Evolutionary conservation across 2,113 vertebrate species (phyloP).

Genomic region (Sapajus apella): DNA sequence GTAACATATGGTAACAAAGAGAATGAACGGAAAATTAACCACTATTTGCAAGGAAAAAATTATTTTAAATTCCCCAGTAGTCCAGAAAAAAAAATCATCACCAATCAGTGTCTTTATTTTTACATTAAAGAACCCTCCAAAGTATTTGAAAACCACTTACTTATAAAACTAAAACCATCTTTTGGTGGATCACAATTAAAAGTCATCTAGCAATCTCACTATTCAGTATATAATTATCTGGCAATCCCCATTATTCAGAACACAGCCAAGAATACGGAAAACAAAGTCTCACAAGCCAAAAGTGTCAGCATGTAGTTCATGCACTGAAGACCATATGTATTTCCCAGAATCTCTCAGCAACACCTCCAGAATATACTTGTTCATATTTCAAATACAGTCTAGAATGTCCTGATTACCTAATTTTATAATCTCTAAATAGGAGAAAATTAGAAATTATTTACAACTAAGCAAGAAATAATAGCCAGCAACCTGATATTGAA

Average conservation of each 20-base stretch:
- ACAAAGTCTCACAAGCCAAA: conserved; percentile 18
- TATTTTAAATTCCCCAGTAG: conserved; percentile 18
- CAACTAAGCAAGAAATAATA: conserved; percentile 15
- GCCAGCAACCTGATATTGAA: not conserved
- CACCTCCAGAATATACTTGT: not conserved
- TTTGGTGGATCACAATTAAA: conserved; percentile 25
- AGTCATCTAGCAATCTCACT: conserved; percentile 1
- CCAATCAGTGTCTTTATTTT: conserved; percentile 53
- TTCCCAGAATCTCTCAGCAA: not conserved
- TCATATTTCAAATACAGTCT: conserved; percentile 31
- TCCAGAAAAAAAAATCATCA: conserved; percentile 4
- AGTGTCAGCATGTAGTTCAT: not conserved
- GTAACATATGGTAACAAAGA: not conserved
- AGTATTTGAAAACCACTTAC: conserved; percentile 23
- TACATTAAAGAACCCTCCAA: not conserved
- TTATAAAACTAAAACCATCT: conserved; percentile 15
- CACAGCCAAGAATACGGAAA: not conserved
- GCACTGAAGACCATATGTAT: not conserved
- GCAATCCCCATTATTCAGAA: conserved; percentile 1
- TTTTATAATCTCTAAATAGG: conserved; percentile 10
- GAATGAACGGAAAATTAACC: conserved; percentile 36
- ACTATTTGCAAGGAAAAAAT: conserved; percentile 37
- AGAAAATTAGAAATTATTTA: conserved; percentile 53
- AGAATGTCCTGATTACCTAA: conserved; percentile 24
- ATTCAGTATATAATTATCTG: not conserved